phyloP scores from a whole-genome alignment of 2,888 invertebrate genomes.

The Pinctada fucata region DNA sequence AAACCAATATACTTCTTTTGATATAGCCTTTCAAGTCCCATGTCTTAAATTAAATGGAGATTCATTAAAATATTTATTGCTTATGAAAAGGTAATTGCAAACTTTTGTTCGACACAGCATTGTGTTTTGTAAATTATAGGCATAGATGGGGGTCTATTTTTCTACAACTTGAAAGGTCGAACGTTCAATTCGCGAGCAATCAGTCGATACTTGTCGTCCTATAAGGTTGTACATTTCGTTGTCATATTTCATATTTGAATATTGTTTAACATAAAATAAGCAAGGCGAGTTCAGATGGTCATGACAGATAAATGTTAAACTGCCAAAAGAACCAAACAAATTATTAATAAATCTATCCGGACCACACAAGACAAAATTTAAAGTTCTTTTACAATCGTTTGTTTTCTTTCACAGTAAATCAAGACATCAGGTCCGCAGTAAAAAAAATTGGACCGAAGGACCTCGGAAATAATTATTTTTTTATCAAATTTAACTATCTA shows the following conservation, averaged over 20 bases:
- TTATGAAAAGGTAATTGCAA: neutral
- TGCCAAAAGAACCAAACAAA: neutral
- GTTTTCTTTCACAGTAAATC: conserved; percentile 3
- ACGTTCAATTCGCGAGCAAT: neutral
- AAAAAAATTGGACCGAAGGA: too few species aligned
- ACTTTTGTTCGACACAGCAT: too few species aligned
- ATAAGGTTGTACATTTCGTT: neutral
- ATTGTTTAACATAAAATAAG: neutral
- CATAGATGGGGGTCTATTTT: too few species aligned
- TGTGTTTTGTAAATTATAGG: too few species aligned
- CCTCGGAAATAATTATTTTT: conserved; percentile 17
- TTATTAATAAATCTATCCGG: conserved; percentile 9
- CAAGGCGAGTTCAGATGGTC: neutral
- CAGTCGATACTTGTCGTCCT: neutral
- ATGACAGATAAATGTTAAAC: neutral
- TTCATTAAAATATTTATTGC: neutral
- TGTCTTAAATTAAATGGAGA: neutral
- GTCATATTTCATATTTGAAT: conserved; percentile 3
- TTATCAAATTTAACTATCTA: conserved; percentile 22
- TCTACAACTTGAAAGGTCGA: too few species aligned
- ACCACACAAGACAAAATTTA: conserved; percentile 8
- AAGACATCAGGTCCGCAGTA: neutral
- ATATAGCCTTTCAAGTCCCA: neutral
- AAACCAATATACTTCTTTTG: neutral
- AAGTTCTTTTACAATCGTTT: neutral